A percentile compares a stretch with the other conserved stretches of the same genome.
Conservation (phyloP, 1,140 invertebrate genomes). For the Acromyrmex echinatior region DNA sequence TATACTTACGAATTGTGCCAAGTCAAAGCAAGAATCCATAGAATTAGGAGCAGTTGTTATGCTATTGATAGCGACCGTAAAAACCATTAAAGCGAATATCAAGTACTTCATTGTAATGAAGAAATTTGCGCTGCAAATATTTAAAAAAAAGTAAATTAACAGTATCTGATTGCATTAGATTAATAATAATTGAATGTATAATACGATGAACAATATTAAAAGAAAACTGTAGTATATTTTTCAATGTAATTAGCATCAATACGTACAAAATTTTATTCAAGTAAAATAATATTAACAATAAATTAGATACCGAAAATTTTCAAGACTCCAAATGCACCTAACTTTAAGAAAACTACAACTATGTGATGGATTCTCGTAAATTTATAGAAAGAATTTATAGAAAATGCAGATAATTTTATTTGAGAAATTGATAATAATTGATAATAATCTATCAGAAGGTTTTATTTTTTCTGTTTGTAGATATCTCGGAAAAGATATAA, state of each 20-base stretch:
- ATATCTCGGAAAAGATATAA: background rate
- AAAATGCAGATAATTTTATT: conserved; percentile 5
- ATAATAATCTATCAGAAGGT: background rate
- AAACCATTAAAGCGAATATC: background rate
- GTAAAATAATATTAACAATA: background rate
- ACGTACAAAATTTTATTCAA: background rate
- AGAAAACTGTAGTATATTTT: background rate
- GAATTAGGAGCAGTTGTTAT: background rate
- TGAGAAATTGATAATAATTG: conserved; percentile 6
- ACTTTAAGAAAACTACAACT: conserved; percentile 5
- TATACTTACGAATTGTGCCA: background rate
- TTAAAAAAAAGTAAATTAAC: conserved; percentile 8
- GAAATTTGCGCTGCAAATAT: background rate
- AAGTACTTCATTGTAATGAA: conserved; percentile 21
- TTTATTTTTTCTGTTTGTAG: background rate
- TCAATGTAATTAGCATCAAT: background rate
- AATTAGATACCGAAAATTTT: background rate
- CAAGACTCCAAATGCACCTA: background rate
- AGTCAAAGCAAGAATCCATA: too few relatives aligned
- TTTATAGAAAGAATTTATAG: conserved; percentile 46
- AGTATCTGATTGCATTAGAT: background rate
- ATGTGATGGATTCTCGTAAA: background rate
- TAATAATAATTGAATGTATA: background rate
- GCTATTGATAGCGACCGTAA: background rate
- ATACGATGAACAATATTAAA: background rate